Evolutionary conservation across 2,797 vertebrate species (phyloP).

Genomic region (Buceros bicornis): DNA sequence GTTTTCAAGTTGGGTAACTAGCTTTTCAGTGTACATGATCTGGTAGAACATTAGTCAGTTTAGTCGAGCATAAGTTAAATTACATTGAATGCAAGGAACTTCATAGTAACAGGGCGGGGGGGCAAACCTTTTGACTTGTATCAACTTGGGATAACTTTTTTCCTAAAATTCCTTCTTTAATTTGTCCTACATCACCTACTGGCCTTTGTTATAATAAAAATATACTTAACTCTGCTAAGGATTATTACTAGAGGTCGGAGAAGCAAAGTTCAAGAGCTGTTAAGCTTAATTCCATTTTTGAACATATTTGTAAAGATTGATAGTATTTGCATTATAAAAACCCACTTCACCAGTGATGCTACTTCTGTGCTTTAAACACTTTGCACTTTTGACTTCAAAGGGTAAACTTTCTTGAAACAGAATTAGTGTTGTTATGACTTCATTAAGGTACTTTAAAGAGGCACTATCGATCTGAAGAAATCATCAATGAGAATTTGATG

Average conservation of each 20-base stretch:
- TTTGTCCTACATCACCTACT: background rate
- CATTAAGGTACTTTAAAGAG: background rate
- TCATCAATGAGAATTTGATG: background rate
- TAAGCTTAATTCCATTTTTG: background rate
- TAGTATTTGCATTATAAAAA: background rate
- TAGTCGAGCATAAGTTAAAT: background rate
- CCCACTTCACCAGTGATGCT: background rate
- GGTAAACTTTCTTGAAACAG: background rate
- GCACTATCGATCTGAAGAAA: background rate
- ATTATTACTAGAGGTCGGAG: background rate
- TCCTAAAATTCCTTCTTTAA: background rate
- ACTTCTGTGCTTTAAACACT: background rate
- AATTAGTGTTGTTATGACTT: background rate
- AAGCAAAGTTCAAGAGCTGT: background rate
- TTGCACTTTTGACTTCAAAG: background rate
- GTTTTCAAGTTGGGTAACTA: background rate
- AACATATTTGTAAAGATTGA: background rate
- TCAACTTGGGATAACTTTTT: background rate
- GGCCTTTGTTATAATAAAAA: background rate
- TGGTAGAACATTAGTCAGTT: background rate
- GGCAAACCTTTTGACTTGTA: background rate
- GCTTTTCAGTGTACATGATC: background rate
- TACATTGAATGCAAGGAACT: background rate
- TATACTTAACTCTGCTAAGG: background rate
- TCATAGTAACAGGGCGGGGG: background rate